These are phyloP conservation scores for Microtus pennsylvanicus DNA, from an alignment of 2,113 vertebrate genomes.

Conservation along the genomic window DNA sequence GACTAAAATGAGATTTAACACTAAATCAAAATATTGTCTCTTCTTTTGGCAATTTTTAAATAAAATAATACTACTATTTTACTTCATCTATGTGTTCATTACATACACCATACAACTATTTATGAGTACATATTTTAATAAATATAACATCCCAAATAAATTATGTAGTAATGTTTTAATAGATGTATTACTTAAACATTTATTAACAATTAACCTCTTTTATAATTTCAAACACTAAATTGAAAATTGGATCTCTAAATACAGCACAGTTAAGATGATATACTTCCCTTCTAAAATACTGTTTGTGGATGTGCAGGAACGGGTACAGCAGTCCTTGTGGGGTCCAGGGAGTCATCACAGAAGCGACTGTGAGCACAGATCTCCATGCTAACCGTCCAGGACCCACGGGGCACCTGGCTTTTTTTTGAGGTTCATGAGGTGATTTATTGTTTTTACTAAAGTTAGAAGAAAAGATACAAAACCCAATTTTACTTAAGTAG, in stretches of 20 bases:
- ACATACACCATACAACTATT: background rate
- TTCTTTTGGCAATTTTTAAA: background rate
- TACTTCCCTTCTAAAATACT: background rate
- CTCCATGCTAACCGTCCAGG: background rate
- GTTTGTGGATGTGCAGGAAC: background rate
- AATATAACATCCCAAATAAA: background rate
- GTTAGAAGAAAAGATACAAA: constrained; percentile 27
- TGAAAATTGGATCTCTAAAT: background rate
- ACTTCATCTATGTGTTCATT: background rate
- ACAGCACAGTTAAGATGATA: background rate
- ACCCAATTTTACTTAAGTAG: background rate
- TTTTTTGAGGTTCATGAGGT: background rate
- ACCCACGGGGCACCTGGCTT: background rate
- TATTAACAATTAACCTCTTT: background rate
- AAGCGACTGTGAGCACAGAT: background rate
- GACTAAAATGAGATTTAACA: background rate
- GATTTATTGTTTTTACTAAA: constrained; percentile 18
- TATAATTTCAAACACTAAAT: background rate
- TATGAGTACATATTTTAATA: background rate
- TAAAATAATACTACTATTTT: background rate
- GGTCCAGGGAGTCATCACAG: background rate
- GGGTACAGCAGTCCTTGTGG: background rate
- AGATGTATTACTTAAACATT: background rate
- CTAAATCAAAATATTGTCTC: background rate
- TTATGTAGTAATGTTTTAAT: background rate